These are phyloP conservation scores for Cyrtonyx montezumae DNA, from an alignment of 2,113 vertebrate genomes.

Conservation along the genomic window DNA sequence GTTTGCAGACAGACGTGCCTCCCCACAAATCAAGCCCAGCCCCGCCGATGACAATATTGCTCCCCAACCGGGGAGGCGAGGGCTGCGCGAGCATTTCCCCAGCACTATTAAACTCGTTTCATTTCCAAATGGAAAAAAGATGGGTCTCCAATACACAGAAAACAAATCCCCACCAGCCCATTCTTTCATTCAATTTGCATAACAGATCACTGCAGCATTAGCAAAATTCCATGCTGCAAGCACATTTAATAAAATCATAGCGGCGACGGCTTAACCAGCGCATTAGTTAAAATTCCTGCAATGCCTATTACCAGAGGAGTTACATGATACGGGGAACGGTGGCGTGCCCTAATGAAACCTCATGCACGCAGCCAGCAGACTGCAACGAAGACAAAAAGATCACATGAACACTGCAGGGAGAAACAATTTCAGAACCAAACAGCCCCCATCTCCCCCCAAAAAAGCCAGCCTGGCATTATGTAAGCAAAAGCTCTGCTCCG, in stretches of 20 bases:
- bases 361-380: not conserved
- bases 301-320: slow-evolving; percentile 8
- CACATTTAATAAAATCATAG: slow-evolving; percentile 45
- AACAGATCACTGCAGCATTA: slow-evolving; percentile 39
- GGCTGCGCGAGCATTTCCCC: not conserved
- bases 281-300: slow-evolving; percentile 53
- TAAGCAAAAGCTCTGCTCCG: not conserved
- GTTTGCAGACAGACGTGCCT: not conserved
- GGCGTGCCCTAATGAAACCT: slow-evolving; percentile 23
- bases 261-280: not conserved
- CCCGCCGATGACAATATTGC: accelerated
- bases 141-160: not conserved
- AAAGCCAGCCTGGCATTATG: not conserved
- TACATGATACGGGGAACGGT: not conserved
- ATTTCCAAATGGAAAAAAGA: not conserved
- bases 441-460: accelerated
- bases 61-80: not conserved
- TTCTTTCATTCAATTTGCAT: slow-evolving; percentile 45
- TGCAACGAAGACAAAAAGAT: slow-evolving; percentile 30
- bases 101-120: not conserved
- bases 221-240: slow-evolving; percentile 27
- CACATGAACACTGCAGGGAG: not conserved
- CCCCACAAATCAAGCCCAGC: not conserved
- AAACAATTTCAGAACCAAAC: not conserved
- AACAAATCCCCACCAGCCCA: slow-evolving; percentile 30